phyloP scores from a whole-genome alignment of 2,797 vertebrate genomes.

The Cuculus canorus region DNA sequence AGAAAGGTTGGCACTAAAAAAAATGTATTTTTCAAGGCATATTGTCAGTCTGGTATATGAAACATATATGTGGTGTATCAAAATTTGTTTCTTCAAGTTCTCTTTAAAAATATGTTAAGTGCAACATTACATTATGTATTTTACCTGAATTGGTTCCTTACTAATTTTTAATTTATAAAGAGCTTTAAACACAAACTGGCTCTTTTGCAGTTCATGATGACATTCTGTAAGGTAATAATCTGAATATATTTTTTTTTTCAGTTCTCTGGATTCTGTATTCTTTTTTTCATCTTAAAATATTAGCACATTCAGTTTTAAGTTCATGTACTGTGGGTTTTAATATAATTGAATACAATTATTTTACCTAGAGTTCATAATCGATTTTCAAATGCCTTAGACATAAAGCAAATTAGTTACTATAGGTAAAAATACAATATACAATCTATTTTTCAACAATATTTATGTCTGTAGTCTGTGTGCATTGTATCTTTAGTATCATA shows the following conservation, averaged over 20 bases:
- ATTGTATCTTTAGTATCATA: neutral
- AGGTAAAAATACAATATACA: neutral
- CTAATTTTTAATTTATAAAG: neutral
- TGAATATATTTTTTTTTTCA: neutral
- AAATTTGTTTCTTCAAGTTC: neutral
- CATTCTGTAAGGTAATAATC: neutral
- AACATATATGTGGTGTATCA: neutral
- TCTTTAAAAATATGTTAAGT: neutral
- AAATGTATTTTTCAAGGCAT: neutral
- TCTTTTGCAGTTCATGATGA: neutral
- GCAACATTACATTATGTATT: neutral
- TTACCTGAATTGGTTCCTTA: neutral
- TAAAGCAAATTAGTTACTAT: neutral
- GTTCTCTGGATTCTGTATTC: neutral
- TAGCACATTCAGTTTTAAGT: neutral
- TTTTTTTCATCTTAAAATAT: neutral
- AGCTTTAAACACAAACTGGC: neutral
- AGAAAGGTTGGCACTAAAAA: neutral
- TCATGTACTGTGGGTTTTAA: neutral
- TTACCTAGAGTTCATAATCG: neutral
- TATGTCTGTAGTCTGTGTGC: neutral
- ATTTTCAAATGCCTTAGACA: neutral
- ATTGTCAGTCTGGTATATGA: neutral
- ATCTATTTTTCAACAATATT: neutral
- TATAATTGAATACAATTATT: neutral